Evolutionary conservation across 2,888 invertebrate genomes (phyloP).

Genomic region (Chrysolina americana): DNA sequence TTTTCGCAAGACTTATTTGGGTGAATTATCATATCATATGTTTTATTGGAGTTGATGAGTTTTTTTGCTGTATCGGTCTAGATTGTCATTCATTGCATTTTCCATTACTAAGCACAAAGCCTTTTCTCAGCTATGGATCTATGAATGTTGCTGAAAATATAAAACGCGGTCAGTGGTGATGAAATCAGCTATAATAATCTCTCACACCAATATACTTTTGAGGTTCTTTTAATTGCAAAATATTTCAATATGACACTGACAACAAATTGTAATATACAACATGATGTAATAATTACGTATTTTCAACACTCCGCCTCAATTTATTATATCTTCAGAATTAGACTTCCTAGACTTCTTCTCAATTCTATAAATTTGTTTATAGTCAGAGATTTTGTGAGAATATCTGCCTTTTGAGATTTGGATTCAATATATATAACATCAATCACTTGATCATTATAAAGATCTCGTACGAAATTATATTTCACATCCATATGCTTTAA

Average conservation of each 20-base stretch:
- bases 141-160: too few species aligned
- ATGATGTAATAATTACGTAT: not conserved
- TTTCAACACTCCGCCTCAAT: not conserved
- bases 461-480: constrained; percentile 39
- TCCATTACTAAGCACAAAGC: too few species aligned
- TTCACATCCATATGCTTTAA: constrained; percentile 37
- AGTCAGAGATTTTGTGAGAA: not conserved
- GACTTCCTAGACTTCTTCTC: not conserved
- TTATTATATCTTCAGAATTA: not conserved
- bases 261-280: not conserved
- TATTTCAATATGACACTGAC: not conserved
- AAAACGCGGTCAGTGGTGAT: too few species aligned
- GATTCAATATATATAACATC: not conserved
- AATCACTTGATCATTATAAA: constrained; percentile 6
- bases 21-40: too few species aligned
- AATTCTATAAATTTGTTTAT: not conserved
- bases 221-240: not conserved
- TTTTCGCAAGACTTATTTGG: too few species aligned
- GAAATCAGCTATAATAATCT: not conserved
- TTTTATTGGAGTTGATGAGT: too few species aligned
- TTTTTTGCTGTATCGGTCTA: too few species aligned
- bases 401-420: constrained; percentile 1
- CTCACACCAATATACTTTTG: constrained; percentile 3
- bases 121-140: too few species aligned
- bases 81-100: too few species aligned